A percentile compares a stretch with the other conserved stretches of the same genome.
Conservation (phyloP, 1,140 invertebrate genomes). For the Musca domestica region DNA sequence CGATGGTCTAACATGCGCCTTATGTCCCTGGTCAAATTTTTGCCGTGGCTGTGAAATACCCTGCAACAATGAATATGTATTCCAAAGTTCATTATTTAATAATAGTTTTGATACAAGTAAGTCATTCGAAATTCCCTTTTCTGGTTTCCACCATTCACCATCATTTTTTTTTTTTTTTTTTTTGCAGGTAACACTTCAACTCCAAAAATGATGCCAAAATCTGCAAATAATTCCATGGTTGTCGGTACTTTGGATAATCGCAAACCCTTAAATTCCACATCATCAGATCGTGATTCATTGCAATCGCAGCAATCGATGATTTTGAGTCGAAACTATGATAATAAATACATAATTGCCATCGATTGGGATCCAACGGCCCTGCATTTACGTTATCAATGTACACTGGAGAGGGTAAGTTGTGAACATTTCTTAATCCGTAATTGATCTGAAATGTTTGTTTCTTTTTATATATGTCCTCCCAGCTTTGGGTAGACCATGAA, state of each 20-base stretch:
- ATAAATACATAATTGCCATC: conserved; percentile 52
- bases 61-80: conserved; percentile 60
- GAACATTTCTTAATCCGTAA: neutral
- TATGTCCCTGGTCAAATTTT: conserved; percentile 82
- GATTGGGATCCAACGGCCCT: conserved; percentile 85
- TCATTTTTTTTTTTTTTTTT: too few species aligned
- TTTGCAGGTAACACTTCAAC: conserved; percentile 38
- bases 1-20: conserved; percentile 71
- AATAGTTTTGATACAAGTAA: conserved; percentile 37
- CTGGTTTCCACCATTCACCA: too few species aligned
- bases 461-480: too few species aligned
- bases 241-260: conserved; percentile 38
- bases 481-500: conserved; percentile 71
- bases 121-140: conserved; percentile 24
- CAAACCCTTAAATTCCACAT: conserved; percentile 31
- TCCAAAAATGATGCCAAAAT: conserved; percentile 43
- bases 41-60: conserved; percentile 81
- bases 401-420: conserved; percentile 68
- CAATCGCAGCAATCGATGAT: conserved; percentile 31
- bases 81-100: conserved; percentile 42
- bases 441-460: conserved; percentile 42
- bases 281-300: conserved; percentile 30
- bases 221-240: conserved; percentile 39
- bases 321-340: conserved; percentile 42
- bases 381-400: conserved; percentile 82